Conservation (phyloP, 1,140 invertebrate genomes). For the Drosophila nigrodunni region DNA sequence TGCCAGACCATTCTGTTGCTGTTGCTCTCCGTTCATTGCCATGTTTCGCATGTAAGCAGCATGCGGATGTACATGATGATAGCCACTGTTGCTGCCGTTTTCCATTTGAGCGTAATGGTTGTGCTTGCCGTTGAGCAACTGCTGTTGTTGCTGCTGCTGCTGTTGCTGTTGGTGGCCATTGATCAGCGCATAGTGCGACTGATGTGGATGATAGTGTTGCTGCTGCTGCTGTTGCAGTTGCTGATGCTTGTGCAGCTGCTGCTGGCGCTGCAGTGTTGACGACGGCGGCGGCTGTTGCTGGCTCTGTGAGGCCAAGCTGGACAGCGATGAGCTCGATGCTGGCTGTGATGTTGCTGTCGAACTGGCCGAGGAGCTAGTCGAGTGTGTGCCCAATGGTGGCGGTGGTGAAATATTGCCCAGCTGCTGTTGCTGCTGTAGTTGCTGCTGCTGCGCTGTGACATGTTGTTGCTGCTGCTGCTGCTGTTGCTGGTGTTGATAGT, state of each 20-base stretch:
- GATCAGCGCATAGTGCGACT: conserved; percentile 65
- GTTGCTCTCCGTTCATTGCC: conserved; percentile 28
- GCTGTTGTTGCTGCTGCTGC: conserved; percentile 41
- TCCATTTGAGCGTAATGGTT: conserved; percentile 35
- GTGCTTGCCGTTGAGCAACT: conserved; percentile 47
- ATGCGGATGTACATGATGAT: conserved; percentile 34
- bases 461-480: conserved; percentile 69
- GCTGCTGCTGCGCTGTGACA: conserved; percentile 39
- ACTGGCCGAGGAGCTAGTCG: conserved; percentile 80
- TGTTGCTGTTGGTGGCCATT: conserved; percentile 72
- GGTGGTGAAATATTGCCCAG: conserved; percentile 72
- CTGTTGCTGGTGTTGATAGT: conserved; percentile 69
- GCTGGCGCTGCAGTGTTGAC: conserved; percentile 56
- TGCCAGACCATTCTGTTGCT: conserved; percentile 55
- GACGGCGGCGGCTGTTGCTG: conserved; percentile 67
- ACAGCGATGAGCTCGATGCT: conserved; percentile 78
- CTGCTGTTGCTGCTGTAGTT: conserved; percentile 48
- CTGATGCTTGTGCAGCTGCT: conserved; percentile 63
- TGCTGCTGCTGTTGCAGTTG: conserved; percentile 51
- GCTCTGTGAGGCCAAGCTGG: conserved; percentile 76
- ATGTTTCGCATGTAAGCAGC: conserved; percentile 30
- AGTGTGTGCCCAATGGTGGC: conserved; percentile 64
- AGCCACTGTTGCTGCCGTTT: conserved; percentile 29
- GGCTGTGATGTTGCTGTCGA: conserved; percentile 81
- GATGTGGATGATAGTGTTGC: conserved; percentile 60